Evolutionary conservation across 2,888 invertebrate genomes (phyloP).

Genomic region (Standfussiana lucernea): DNA sequence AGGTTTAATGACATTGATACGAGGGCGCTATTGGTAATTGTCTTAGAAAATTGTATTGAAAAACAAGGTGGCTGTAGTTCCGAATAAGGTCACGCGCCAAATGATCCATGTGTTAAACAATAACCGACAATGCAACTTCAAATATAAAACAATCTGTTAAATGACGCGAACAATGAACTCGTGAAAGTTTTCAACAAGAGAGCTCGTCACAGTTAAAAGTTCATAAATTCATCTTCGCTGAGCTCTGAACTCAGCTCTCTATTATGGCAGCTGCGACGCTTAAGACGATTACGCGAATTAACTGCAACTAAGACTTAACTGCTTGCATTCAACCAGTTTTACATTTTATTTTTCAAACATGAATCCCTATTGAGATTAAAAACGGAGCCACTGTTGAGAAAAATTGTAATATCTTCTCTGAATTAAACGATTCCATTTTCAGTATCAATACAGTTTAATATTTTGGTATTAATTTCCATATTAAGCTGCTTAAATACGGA

Average conservation of each 20-base stretch:
- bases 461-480: slow-evolving; percentile 13
- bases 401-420: not conserved
- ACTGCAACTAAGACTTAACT: slow-evolving; percentile 30
- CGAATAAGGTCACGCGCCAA: not conserved
- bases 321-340: not conserved
- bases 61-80: not conserved
- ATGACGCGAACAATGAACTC: slow-evolving; percentile 11
- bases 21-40: not conserved
- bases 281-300: slow-evolving; percentile 42
- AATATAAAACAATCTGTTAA: slow-evolving; percentile 24
- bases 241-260: slow-evolving; percentile 17
- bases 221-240: slow-evolving; percentile 36
- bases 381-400: not conserved
- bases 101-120: not conserved
- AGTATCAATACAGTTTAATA: not conserved
- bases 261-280: slow-evolving; percentile 26
- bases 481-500: not conserved
- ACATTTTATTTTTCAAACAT: slow-evolving; percentile 7
- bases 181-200: slow-evolving; percentile 21
- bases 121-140: not conserved
- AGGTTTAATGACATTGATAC: no score
- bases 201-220: slow-evolving; percentile 17
- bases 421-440: not conserved
- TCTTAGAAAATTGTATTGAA: not conserved
- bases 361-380: not conserved